phyloP scores from a whole-genome alignment of 2,888 invertebrate genomes.

The Tetragonisca angustula region DNA sequence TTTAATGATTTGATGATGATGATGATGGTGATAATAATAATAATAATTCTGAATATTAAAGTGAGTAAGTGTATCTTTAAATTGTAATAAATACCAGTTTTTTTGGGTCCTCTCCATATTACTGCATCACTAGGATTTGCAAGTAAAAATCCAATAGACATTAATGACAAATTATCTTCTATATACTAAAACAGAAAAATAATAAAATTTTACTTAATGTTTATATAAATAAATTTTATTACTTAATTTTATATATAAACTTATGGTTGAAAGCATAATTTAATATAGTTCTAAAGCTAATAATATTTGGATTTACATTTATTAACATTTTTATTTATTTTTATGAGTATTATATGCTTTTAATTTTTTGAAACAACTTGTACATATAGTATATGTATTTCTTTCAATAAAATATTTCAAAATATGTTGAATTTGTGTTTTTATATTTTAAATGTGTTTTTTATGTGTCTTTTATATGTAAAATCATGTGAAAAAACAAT shows the following conservation, averaged over 20 bases:
- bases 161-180: slow-evolving; percentile 96
- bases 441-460: neutral
- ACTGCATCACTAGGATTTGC: slow-evolving; percentile 96
- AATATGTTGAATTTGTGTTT: neutral
- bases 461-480: neutral
- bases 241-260: neutral
- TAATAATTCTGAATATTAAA: neutral
- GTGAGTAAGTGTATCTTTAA: too few species aligned
- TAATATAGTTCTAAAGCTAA: neutral
- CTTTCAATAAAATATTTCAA: neutral
- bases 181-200: slow-evolving; percentile 88
- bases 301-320: neutral
- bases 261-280: neutral
- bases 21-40: neutral
- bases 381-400: too few species aligned
- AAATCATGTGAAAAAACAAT: too few species aligned
- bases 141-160: slow-evolving; percentile 98
- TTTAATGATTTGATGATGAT: neutral
- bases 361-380: neutral
- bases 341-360: neutral
- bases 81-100: slow-evolving; percentile 89
- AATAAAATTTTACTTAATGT: neutral
- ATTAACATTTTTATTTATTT: neutral
- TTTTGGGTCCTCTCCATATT: slow-evolving; percentile 99
- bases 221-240: neutral